Conservation (phyloP, 2,797 vertebrate species). For the Sylvia borin region DNA sequence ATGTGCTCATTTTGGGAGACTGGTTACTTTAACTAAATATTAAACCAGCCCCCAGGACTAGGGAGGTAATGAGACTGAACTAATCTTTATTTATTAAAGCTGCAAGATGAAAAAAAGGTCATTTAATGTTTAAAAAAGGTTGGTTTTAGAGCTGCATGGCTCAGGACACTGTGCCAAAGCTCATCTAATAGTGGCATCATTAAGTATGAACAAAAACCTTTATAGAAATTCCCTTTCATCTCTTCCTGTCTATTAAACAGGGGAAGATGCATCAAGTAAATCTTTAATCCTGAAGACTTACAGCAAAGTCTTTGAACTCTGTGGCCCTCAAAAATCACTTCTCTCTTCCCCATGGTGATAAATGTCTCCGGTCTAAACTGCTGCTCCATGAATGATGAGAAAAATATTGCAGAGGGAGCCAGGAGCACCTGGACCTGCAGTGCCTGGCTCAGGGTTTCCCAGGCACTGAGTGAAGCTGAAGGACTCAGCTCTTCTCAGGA, state of each 20-base stretch:
- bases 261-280: constrained; percentile 23
- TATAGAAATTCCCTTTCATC: constrained; percentile 71
- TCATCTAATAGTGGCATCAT: constrained; percentile 65
- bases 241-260: constrained; percentile 71
- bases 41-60: constrained; percentile 46
- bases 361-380: background rate
- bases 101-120: constrained; percentile 69
- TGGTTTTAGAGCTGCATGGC: constrained; percentile 72
- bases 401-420: background rate
- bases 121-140: constrained; percentile 74
- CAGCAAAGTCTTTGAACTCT: constrained; percentile 63
- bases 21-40: constrained; percentile 40
- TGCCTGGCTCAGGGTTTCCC: background rate
- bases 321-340: constrained; percentile 38
- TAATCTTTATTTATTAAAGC: constrained; percentile 71
- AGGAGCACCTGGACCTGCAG: background rate
- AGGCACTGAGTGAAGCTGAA: background rate
- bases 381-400: background rate
- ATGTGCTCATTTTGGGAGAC: background rate
- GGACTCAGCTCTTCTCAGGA: background rate
- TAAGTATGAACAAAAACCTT: constrained; percentile 69
- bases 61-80: constrained; percentile 50
- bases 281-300: constrained; percentile 68
- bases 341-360: background rate
- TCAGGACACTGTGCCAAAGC: constrained; percentile 61